Evolutionary conservation across 2,797 vertebrate genomes (phyloP).

Genomic region (Nyctalus aviator): DNA sequence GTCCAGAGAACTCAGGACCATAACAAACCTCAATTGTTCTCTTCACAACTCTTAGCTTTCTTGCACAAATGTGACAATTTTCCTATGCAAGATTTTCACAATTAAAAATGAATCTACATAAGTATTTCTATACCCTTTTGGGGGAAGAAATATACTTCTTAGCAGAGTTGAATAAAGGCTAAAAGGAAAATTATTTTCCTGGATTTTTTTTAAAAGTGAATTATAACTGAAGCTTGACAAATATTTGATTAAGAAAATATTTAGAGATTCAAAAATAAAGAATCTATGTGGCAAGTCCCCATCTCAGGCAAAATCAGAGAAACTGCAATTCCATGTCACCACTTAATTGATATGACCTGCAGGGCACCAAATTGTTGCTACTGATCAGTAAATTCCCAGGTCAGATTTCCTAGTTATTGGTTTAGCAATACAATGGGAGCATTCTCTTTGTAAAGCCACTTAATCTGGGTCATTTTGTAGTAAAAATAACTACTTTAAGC

Average conservation of each 20-base stretch:
- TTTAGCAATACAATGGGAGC: not conserved
- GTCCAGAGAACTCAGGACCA: not conserved
- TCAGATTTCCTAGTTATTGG: not conserved
- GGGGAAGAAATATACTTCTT: not conserved
- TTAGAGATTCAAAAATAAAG: slow-evolving; percentile 22
- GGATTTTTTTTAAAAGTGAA: not conserved
- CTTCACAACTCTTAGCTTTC: not conserved
- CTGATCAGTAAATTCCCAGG: not conserved
- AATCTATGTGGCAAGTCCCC: not conserved
- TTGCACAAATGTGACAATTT: not conserved
- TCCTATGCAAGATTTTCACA: not conserved
- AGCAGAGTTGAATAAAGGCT: not conserved
- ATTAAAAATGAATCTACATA: not conserved
- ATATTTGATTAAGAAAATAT: slow-evolving; percentile 2
- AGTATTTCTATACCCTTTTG: fast-evolving
- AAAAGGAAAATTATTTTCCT: not conserved
- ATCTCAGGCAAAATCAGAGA: not conserved
- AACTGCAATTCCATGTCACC: not conserved
- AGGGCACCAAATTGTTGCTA: not conserved
- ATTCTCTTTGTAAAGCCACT: not conserved
- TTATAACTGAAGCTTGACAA: slow-evolving; percentile 7
- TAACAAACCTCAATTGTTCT: not conserved
- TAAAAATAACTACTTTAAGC: slow-evolving; percentile 26
- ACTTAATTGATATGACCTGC: not conserved
- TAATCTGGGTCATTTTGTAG: not conserved